Evolutionary conservation across 2,888 invertebrate species (phyloP).

Genomic region (Cantharis nigra): DNA sequence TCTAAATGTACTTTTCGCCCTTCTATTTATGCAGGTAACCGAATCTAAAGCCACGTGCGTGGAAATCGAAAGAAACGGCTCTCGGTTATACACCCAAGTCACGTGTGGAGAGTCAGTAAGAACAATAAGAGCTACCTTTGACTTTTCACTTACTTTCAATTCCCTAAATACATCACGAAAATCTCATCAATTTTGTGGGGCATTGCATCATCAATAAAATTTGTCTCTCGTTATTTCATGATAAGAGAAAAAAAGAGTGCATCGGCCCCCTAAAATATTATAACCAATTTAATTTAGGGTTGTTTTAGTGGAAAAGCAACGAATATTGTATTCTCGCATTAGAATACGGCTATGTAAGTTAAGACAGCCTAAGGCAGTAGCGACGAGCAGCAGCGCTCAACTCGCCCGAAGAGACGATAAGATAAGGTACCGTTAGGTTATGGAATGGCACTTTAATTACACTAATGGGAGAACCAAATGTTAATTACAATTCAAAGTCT

Average conservation of each 20-base stretch:
- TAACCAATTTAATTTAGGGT: conserved; percentile 27
- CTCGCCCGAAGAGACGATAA: conserved; percentile 52
- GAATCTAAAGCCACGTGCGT: conserved; percentile 37
- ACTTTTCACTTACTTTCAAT: conserved; percentile 43
- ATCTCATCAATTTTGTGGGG: conserved; percentile 29
- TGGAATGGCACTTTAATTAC: conserved; percentile 75
- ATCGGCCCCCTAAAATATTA: conserved; percentile 16
- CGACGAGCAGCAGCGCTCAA: conserved; percentile 38
- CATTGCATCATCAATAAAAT: not conserved
- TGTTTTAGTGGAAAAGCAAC: conserved; percentile 25
- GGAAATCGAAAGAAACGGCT: conserved; percentile 29
- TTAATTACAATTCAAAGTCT: conserved; percentile 75
- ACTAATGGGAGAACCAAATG: conserved; percentile 76
- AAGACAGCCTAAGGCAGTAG: conserved; percentile 41
- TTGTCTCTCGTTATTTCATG: not conserved
- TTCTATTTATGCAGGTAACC: conserved; percentile 33
- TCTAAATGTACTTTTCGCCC: conserved; percentile 26
- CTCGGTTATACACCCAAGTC: conserved; percentile 18
- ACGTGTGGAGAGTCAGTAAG: conserved; percentile 31
- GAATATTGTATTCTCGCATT: conserved; percentile 17
- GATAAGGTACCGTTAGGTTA: conserved; percentile 61
- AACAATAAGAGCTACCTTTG: conserved; percentile 43
- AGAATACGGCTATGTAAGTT: conserved; percentile 38
- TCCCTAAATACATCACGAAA: conserved; percentile 37
- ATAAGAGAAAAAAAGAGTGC: not conserved